Conservation (phyloP, 2,888 invertebrate genomes). For the Nysson spinosus region DNA sequence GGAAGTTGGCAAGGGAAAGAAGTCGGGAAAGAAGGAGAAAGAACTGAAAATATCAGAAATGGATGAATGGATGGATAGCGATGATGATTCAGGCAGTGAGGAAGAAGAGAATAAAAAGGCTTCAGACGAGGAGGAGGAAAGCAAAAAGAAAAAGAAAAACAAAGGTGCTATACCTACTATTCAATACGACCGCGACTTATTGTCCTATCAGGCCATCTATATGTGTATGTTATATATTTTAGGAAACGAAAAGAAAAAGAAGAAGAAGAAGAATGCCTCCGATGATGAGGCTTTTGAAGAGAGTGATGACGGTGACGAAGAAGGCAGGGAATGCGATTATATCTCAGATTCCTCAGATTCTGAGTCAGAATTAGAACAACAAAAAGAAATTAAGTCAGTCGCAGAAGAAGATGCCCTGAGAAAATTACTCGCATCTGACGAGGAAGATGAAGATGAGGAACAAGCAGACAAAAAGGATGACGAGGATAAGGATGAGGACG, state of each 20-base stretch:
- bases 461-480: conserved; percentile 88
- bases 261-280: conserved; percentile 89
- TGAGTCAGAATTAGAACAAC: conserved; percentile 83
- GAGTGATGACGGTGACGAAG: conserved; percentile 98
- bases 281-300: conserved; percentile 96
- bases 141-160: conserved; percentile 83
- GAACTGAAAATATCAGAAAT: conserved; percentile 94
- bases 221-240: not conserved
- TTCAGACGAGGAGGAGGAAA: conserved; percentile 79
- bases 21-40: conserved; percentile 74
- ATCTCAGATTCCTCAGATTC: conserved; percentile 92
- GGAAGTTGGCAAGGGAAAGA: conserved; percentile 77
- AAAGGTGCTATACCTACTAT: conserved; percentile 65
- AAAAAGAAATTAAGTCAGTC: conserved; percentile 90
- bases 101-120: conserved; percentile 82
- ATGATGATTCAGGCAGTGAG: conserved; percentile 86
- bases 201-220: not conserved
- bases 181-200: not conserved
- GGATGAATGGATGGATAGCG: conserved; percentile 93
- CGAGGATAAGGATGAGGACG: conserved; percentile 84
- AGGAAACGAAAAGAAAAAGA: conserved; percentile 75
- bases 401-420: conserved; percentile 94
- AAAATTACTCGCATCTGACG: conserved; percentile 92
- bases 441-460: conserved; percentile 91
- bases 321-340: conserved; percentile 96